These are phyloP conservation scores for Pogona vitticeps DNA, from an alignment of 2,113 vertebrate genomes.

Conservation along the genomic window DNA sequence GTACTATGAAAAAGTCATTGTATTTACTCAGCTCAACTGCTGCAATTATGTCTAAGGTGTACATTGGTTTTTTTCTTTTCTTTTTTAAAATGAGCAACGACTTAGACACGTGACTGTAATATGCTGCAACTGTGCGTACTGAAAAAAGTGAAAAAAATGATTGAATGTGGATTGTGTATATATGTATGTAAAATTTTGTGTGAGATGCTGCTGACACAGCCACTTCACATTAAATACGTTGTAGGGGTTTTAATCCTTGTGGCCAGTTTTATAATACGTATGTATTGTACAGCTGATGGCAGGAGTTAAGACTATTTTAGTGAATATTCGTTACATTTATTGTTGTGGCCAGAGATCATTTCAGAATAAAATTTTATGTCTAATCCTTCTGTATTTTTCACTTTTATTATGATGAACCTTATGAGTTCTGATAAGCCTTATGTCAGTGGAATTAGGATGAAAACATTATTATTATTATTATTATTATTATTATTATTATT, in stretches of 20 bases:
- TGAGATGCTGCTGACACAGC: conserved; percentile 85
- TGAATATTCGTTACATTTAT: conserved; percentile 98
- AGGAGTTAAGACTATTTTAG: conserved; percentile 91
- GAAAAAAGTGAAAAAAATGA: conserved; percentile 87
- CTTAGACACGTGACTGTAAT: conserved; percentile 84
- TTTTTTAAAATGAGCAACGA: conserved; percentile 76
- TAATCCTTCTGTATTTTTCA: conserved; percentile 68
- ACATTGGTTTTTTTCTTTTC: conserved; percentile 71
- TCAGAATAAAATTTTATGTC: conserved; percentile 89
- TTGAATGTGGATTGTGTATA: conserved; percentile 91
- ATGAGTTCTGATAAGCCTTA: conserved; percentile 30
- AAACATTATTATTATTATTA: too few relatives aligned
- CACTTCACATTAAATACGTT: conserved; percentile 84
- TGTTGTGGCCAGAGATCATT: conserved; percentile 95
- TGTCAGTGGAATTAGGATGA: background rate
- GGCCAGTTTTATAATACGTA: conserved; percentile 96
- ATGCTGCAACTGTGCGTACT: conserved; percentile 87
- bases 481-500: too few relatives aligned
- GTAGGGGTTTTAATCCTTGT: conserved; percentile 84
- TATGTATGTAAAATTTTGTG: conserved; percentile 87
- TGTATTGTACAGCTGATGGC: conserved; percentile 96
- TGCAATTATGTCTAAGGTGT: conserved; percentile 74
- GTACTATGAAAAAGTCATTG: conserved; percentile 62
- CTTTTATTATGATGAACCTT: background rate
- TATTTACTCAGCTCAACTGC: conserved; percentile 77